phyloP scores from a whole-genome alignment of 2,113 vertebrate genomes.

The Hydrolagus affinis region DNA sequence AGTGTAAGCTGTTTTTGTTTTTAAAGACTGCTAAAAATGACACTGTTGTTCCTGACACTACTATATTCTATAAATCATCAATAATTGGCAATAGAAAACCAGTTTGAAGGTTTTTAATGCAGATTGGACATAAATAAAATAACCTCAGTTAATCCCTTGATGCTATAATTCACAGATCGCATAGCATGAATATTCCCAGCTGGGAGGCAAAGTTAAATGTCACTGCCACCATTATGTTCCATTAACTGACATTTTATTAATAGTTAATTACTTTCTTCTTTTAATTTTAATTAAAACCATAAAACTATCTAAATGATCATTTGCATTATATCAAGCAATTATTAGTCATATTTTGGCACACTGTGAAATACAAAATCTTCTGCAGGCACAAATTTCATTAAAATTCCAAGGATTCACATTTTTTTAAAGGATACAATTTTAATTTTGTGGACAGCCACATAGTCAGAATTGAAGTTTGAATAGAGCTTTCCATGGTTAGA shows the following conservation, averaged over 20 bases:
- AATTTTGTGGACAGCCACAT: too few relatives aligned
- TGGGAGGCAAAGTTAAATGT: neutral
- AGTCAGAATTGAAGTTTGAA: too few relatives aligned
- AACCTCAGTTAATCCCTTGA: neutral
- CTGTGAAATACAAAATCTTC: neutral
- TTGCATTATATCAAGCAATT: neutral
- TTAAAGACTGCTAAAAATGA: neutral
- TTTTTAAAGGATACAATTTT: neutral
- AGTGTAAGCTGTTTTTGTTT: too few relatives aligned
- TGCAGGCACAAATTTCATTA: neutral
- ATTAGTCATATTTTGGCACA: neutral
- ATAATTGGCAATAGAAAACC: neutral
- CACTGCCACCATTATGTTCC: neutral
- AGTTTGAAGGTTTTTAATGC: neutral
- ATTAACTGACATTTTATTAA: neutral
- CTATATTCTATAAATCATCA: neutral
- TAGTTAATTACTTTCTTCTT: neutral
- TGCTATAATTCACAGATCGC: neutral
- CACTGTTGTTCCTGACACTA: neutral
- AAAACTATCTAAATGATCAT: neutral
- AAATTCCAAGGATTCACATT: neutral
- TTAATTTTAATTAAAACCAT: neutral
- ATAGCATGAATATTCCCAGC: neutral
- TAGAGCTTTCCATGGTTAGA: too few relatives aligned
- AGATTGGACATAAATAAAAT: neutral